Evolutionary conservation across 2,113 vertebrate species (phyloP), one percentile per base, ranked within the genome.

Genomic region (Aegotheles bennettii): DNA sequence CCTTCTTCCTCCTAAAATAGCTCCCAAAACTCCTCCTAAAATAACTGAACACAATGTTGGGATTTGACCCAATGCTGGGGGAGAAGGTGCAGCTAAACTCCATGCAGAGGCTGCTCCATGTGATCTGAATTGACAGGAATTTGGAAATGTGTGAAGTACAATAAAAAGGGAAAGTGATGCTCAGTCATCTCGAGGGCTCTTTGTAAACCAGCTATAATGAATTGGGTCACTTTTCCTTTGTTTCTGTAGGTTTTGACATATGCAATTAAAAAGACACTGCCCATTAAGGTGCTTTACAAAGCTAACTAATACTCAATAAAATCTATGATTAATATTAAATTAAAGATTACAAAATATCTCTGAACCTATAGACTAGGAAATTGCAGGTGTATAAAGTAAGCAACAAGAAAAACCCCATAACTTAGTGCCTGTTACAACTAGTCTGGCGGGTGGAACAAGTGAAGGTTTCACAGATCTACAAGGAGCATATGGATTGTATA

Each of bases 311-410:
- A 36, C 67, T 60, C 57, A 91, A 57, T 94, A 79, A 94, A 90
- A 88, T 74, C 63, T 40, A 77, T 90, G 84, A 93, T 94, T 94
- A 94, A 88, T 88, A 56, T 73, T 94, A 87, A 91, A 91, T 87
- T 78, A 94, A 90, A 95, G 87, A 73, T 71, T 91, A 74, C 78
- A 61, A 50, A 63, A 94, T 42, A 31, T 79, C 74, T 85, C 51
- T 77, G 57, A n/a, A 87, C 53, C 45, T 43, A 60, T 17, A 83
- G 87, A 93, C 48, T 35, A 93, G 90, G 93, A 95, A 96, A 95
- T 63, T 94, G 63, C 47, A 74, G 68, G 85, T 81, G 38, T 51
- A 56, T 88, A 90, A 96, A 95, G 71, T 38, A 93, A 93, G 82
- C 54, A 93, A 76, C 81, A 91, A 89, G 76, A 90, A 87, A 76